phyloP scores from a whole-genome alignment of 2,888 invertebrate species.

The Limnephilus marmoratus region DNA sequence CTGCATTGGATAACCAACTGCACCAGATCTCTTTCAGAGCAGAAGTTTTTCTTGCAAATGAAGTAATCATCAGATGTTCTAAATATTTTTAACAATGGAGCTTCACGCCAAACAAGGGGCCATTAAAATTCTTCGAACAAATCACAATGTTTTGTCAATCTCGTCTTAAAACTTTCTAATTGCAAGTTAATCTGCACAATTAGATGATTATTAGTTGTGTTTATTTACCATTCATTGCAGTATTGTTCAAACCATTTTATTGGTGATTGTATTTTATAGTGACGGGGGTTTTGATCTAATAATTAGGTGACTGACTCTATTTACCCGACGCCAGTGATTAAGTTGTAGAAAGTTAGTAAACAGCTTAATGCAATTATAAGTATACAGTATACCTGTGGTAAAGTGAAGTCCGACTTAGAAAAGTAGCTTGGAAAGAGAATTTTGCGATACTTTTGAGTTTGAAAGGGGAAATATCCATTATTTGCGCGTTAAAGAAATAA shows the following conservation, averaged over 20 bases:
- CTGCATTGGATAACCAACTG: neutral
- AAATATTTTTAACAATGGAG: neutral
- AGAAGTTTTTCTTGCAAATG: neutral
- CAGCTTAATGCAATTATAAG: neutral
- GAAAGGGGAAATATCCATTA: neutral
- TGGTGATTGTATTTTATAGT: neutral
- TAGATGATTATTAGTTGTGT: neutral
- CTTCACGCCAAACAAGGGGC: neutral
- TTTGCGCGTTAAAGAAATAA: neutral
- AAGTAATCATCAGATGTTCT: neutral
- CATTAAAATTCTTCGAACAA: neutral
- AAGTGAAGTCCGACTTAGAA: neutral
- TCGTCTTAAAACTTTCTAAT: slow-evolving; percentile 33
- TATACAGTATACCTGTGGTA: neutral
- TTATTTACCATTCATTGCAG: slow-evolving; percentile 9
- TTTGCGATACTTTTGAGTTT: neutral
- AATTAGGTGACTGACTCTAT: neutral
- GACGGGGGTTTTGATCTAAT: neutral
- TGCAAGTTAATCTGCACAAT: slow-evolving; percentile 16
- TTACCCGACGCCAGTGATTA: neutral
- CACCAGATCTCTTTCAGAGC: neutral
- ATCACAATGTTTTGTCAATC: neutral
- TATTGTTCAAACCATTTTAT: neutral
- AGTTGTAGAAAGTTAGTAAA: neutral
- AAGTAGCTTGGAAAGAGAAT: neutral